These are phyloP conservation scores for Danio jaintianensis DNA, from an alignment of 2,797 vertebrate species.

Conservation along the genomic window DNA sequence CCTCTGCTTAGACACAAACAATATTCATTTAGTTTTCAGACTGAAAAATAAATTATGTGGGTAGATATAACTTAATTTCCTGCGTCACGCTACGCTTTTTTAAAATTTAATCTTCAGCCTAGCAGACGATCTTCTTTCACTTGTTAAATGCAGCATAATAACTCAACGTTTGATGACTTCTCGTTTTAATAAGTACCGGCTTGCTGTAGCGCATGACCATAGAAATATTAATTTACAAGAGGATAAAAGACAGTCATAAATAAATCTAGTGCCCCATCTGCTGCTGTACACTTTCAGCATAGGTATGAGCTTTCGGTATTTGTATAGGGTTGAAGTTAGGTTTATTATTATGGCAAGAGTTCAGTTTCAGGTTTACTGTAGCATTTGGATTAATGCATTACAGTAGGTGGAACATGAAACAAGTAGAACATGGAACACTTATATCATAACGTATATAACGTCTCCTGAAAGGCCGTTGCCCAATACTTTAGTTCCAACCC, in stretches of 20 bases:
- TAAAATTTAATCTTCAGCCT: conserved; percentile 79
- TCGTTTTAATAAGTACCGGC: conserved; percentile 83
- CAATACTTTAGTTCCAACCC: too few relatives aligned
- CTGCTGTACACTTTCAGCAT: conserved; percentile 69
- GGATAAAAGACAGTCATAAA: conserved; percentile 67
- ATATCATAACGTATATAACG: too few relatives aligned
- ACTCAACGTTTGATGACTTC: conserved; percentile 79
- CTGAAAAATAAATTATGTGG: conserved; percentile 82
- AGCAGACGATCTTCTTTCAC: conserved; percentile 82
- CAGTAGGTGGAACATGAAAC: neutral
- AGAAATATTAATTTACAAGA: conserved; percentile 75
- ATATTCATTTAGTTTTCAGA: conserved; percentile 82
- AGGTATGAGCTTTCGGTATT: conserved; percentile 26
- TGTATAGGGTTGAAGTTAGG: neutral
- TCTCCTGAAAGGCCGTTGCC: too few relatives aligned
- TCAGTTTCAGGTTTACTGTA: neutral
- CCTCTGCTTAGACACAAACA: conserved; percentile 81
- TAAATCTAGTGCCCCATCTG: conserved; percentile 79
- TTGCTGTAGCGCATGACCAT: conserved; percentile 75
- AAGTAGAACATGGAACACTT: neutral
- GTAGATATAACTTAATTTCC: conserved; percentile 85
- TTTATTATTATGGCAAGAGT: neutral
- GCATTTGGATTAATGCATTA: neutral
- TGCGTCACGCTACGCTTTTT: conserved; percentile 72
- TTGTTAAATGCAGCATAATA: conserved; percentile 81